Conservation (phyloP, 1,140 invertebrate genomes). For the Branchinecta lynchi region DNA sequence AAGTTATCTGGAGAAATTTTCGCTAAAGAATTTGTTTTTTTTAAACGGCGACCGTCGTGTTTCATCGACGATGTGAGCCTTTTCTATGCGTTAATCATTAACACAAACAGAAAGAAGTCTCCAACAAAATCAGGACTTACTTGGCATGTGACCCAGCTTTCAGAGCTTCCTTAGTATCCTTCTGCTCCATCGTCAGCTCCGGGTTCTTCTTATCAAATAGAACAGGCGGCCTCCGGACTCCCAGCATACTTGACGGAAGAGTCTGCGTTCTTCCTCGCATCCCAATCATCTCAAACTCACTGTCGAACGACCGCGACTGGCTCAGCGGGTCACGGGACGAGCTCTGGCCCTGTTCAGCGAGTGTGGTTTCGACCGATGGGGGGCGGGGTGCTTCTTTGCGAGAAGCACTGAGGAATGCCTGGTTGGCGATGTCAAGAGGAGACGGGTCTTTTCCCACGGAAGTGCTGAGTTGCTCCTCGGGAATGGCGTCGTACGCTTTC, state of each 20-base stretch:
- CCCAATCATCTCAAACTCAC: neutral
- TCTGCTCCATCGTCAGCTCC: neutral
- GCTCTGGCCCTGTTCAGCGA: neutral
- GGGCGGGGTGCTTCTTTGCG: neutral
- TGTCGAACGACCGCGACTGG: neutral
- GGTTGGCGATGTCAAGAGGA: neutral
- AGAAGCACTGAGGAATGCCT: neutral
- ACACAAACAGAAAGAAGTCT: too few species aligned
- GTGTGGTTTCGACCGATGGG: neutral
- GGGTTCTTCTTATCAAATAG: neutral
- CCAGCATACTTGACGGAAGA: neutral
- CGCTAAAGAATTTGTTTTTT: too few species aligned
- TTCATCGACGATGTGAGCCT: too few species aligned
- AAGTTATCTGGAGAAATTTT: too few species aligned
- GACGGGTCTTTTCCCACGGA: slow-evolving; percentile 19
- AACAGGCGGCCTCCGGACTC: neutral
- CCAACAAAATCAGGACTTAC: neutral
- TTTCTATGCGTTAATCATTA: too few species aligned
- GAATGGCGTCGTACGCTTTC: slow-evolving; percentile 72
- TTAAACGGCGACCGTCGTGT: too few species aligned
- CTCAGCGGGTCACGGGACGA: neutral
- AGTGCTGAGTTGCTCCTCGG: slow-evolving; percentile 44
- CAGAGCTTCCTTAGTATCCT: neutral
- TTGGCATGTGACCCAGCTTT: neutral
- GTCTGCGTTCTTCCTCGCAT: neutral